Base-by-base conservation (phyloP, 2,797 vertebrate genomes). In the Toxotes lorentzi region DNA sequence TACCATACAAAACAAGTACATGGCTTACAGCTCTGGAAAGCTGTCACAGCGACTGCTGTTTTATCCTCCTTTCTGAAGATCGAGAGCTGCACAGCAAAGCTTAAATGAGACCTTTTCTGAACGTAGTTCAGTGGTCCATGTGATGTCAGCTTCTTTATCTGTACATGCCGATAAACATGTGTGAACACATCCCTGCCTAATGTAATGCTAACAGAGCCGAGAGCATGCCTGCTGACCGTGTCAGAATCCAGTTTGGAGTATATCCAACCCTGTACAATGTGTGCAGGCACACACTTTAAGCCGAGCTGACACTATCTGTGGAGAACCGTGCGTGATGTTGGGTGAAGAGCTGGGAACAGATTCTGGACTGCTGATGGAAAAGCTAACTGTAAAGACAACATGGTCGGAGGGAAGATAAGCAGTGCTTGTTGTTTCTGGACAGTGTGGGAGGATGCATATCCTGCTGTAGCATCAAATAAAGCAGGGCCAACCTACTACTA, bases 341-440 rank as follows among this genome's bases (percentile, higher is more conserved):
- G 35, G 23, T 59, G 34, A 13, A 3, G 7, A 66, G 60, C 9
- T 24, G 27, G 19, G 30, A 17, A 12, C 32, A 32, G 41, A 14
- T 50, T 23, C 63, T 66, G 47, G 47, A 51, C 2, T 23, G 21
- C 12, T 23, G 47, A 34, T 24, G 47, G 34, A 51, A 51, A 53
- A 38, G 24, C 11, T 41, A 1, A 64, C 27, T 64, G 30, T n/a
- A 35, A 58, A 58, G 56, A 60, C 58, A 60, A 60, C 58, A 69
- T 45, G 27, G 19, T 4, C 10, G 27, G 4, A 47, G 8, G 14
- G n/a, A 47, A 23, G 19, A 35, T 58, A 58, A 23, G 54, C 27
- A 34, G 13, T n/a, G 24, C 14, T 23, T 57, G 66, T 68, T 69
- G 40, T 57, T 57, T 69, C 27, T 43, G 38, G 40, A 32, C 47